A percentile compares a stretch with the other conserved stretches of the same genome.
These are phyloP conservation scores for Nomada hirtipes DNA, from an alignment of 2,888 invertebrate genomes.

Conservation along the genomic window DNA sequence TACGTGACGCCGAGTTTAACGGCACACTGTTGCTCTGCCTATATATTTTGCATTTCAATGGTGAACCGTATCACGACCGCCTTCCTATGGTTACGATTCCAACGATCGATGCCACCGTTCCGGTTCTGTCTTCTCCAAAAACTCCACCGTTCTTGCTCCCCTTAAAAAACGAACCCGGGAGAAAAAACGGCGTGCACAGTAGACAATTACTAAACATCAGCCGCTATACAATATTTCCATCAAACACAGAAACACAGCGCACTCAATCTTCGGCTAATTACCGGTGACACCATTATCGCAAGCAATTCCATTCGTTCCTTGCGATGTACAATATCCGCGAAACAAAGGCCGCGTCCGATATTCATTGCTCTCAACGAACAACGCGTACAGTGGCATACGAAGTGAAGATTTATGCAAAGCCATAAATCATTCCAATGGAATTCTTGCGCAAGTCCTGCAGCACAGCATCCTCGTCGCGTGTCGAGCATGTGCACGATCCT, in stretches of 20 bases:
- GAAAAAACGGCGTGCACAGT: too few species aligned
- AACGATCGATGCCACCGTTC: constrained; percentile 30
- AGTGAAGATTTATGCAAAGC: background rate
- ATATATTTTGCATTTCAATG: constrained; percentile 58
- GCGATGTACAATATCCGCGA: too few species aligned
- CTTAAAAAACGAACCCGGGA: too few species aligned
- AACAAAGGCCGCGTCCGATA: too few species aligned
- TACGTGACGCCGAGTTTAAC: constrained; percentile 59
- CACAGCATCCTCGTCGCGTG: background rate
- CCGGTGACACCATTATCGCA: too few species aligned
- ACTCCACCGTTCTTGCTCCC: too few species aligned
- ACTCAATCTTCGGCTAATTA: too few species aligned
- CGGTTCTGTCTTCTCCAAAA: background rate
- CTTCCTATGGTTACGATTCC: constrained; percentile 29
- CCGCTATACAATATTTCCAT: too few species aligned
- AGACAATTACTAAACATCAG: too few species aligned
- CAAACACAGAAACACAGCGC: too few species aligned
- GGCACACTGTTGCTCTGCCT: constrained; percentile 45
- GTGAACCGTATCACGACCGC: constrained; percentile 32
- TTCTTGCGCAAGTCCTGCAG: background rate
- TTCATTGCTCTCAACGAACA: too few species aligned
- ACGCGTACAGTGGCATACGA: background rate
- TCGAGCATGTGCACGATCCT: background rate
- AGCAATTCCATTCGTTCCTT: too few species aligned
- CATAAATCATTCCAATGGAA: background rate